Conservation (phyloP, 2,888 invertebrate species). For the Macrosoma leucophasiata region DNA sequence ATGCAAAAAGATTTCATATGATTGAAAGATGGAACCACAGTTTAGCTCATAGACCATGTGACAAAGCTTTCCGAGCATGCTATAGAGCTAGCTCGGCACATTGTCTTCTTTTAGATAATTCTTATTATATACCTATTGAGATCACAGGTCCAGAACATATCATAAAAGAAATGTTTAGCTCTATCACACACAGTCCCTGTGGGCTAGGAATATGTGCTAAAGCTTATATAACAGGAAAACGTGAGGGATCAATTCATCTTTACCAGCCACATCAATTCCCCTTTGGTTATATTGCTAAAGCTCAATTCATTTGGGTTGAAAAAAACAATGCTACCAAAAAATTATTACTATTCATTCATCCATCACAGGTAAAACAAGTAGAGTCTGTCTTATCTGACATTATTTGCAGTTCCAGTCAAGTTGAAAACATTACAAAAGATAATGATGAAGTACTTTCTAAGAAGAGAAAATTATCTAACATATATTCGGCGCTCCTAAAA, state of each 20-base stretch:
- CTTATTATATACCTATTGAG: constrained; percentile 86
- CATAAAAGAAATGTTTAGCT: constrained; percentile 74
- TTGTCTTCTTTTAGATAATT: constrained; percentile 91
- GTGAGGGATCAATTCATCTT: constrained; percentile 83
- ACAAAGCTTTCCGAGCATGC: constrained; percentile 91
- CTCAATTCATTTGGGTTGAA: constrained; percentile 83
- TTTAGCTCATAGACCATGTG: constrained; percentile 86
- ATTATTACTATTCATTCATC: constrained; percentile 93
- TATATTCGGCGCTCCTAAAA: constrained; percentile 50
- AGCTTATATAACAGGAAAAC: constrained; percentile 78
- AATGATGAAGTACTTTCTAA: constrained; percentile 38
- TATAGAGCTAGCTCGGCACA: constrained; percentile 88
- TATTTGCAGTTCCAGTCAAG: constrained; percentile 19
- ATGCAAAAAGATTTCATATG: constrained; percentile 97
- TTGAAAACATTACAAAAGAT: neutral
- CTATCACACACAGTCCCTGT: constrained; percentile 72
- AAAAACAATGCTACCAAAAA: constrained; percentile 39
- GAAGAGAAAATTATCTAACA: constrained; percentile 40
- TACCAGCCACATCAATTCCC: constrained; percentile 80
- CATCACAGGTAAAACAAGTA: constrained; percentile 67
- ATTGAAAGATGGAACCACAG: constrained; percentile 88
- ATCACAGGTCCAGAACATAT: constrained; percentile 76
- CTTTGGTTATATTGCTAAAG: constrained; percentile 81
- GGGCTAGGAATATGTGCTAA: constrained; percentile 81
- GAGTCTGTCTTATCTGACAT: constrained; percentile 56